Base-by-base conservation (phyloP, 2,888 invertebrate genomes). In the Minunthozetes semirufus region DNA sequence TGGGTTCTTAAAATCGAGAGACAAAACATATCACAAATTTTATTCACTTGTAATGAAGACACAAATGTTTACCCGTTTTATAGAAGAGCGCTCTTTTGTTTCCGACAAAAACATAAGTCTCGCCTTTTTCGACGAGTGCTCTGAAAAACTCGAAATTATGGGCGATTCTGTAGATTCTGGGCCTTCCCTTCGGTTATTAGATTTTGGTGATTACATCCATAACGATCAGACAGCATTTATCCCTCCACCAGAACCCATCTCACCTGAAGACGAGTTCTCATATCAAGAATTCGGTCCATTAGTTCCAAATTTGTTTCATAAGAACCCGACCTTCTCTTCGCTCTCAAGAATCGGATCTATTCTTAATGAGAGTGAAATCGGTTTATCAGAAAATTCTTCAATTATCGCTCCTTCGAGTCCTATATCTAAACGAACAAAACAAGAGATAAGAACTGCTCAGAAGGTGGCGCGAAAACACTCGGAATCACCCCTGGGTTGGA, bases 61-160 rank as follows among this genome's bases (percentile, higher is more conserved):
- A 0, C 97, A 98, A 85, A 94, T 94, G 91, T 98, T 97, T 85
- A 94, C 93, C 79, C 89, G 96, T 72, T 99, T 99, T 84, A 97
- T 99, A 78, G 98, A 99, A 84, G 99, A 99, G 83, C 88, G 98
- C 25, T 96, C 96, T 79, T 98, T 99, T 84, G 94, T 97, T 0
- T 94, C 95, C n/a, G 97, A 97, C 82, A 93, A 92, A 80, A 97
- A 98, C 84, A 93, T 94, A 77, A 93, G 94, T 68, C 85, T 99
- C 75, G 93, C 92, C 17, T 94, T 94, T 84, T 99, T 99, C 82
- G 99, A 99, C 83, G 97, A 99, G 81, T 98, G 97, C 82, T 90
- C 92, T 9, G 95, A 95, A 81, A 89, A 91, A 82, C 78, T 82
- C 8, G 80, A 81, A 61, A 56, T 71, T 13, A 61, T 73, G 27